Evolutionary conservation across 2,113 vertebrate genomes (phyloP).

Genomic region (Riparia riparia): DNA sequence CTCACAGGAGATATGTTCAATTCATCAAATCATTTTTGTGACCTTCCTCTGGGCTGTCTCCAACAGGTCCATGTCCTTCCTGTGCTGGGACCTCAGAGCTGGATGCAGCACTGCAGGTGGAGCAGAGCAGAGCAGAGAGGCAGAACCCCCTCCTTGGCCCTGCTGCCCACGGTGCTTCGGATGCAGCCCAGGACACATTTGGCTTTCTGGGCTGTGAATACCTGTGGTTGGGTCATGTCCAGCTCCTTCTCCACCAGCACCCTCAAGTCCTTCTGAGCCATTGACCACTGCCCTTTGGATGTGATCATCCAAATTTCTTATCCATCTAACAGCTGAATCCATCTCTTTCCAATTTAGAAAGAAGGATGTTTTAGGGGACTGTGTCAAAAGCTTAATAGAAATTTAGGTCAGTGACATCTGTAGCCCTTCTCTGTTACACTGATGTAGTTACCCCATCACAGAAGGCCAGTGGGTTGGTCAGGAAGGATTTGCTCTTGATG

Average conservation of each 20-base stretch:
- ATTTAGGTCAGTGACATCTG: background rate
- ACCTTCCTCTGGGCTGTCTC: background rate
- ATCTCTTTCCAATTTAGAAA: background rate
- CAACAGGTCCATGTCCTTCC: fast-evolving
- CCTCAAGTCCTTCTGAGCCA: background rate
- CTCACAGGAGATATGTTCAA: background rate
- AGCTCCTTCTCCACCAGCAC: fast-evolving
- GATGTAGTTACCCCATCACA: no score
- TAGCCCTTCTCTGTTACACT: background rate
- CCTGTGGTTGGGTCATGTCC: background rate
- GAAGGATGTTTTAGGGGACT: background rate
- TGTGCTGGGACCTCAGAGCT: background rate
- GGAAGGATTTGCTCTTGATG: background rate
- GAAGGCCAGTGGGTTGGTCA: background rate
- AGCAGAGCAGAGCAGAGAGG: background rate
- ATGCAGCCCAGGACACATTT: fast-evolving
- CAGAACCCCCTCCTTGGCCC: background rate
- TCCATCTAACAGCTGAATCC: background rate
- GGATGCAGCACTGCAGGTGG: background rate
- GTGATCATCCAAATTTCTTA: background rate
- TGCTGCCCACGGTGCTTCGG: background rate
- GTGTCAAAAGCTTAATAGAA: background rate
- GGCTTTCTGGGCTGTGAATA: background rate
- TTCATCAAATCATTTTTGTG: background rate
- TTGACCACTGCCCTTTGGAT: background rate